Conservation (phyloP, 2,113 vertebrate genomes). For the Oryzias celebensis region DNA sequence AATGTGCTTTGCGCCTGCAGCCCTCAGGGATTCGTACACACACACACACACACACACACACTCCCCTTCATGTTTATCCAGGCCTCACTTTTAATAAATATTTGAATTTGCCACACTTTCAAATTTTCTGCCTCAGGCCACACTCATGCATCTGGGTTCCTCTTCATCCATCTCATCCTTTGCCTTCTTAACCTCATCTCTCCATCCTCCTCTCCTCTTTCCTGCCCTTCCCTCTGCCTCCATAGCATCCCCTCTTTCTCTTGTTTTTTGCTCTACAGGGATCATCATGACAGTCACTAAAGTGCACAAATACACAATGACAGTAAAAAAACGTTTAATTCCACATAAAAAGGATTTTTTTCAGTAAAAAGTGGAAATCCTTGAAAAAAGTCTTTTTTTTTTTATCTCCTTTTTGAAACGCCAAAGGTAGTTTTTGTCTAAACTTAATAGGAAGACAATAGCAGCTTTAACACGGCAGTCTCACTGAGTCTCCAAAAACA, state of each 20-base stretch:
- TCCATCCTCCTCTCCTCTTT: conserved; percentile 3
- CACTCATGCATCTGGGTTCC: conserved; percentile 69
- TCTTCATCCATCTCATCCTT: conserved; percentile 27
- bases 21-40: conserved; percentile 54
- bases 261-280: conserved; percentile 58
- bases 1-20: conserved; percentile 69
- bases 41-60: conserved; percentile 34
- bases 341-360: too few species aligned
- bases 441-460: too few species aligned
- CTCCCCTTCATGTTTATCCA: conserved; percentile 76
- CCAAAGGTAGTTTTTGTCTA: too few species aligned
- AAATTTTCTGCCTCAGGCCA: conserved; percentile 74
- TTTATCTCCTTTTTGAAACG: too few species aligned
- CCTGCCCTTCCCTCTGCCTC: background rate
- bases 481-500: too few species aligned
- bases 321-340: conserved; percentile 23
- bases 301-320: conserved; percentile 4
- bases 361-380: too few species aligned
- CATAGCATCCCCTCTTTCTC: background rate
- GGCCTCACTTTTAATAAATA: conserved; percentile 81
- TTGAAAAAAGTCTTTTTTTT: too few species aligned
- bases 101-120: conserved; percentile 81
- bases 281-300: conserved; percentile 59
- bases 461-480: too few species aligned
- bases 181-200: conserved; percentile 18